A percentile compares a stretch with the other conserved stretches of the same genome.
Conservation (phyloP, 1,140 invertebrate genomes). For the Lysiphlebus fabarum region DNA sequence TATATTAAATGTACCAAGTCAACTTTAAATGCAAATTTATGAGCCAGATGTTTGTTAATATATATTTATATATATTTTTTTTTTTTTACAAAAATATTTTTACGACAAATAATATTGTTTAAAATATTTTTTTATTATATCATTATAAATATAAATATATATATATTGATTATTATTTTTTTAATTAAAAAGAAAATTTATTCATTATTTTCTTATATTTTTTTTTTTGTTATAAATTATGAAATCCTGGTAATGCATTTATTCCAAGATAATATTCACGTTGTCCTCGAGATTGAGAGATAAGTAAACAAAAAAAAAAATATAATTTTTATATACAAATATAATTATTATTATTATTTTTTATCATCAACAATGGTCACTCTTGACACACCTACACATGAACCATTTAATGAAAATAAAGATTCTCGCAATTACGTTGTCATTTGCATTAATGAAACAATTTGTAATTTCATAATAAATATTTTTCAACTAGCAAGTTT, state of each 20-base stretch:
- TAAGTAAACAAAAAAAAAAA: constrained; percentile 4
- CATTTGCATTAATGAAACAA: constrained; percentile 31
- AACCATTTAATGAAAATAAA: constrained; percentile 14
- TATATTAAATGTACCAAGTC: too few species aligned
- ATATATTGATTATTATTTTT: too few species aligned
- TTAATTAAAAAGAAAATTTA: not conserved
- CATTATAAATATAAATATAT: too few species aligned
- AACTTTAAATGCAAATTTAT: too few species aligned
- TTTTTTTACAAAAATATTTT: not conserved
- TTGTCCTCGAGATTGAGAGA: constrained; percentile 6
- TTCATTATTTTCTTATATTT: not conserved
- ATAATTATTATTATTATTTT: not conserved
- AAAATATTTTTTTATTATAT: not conserved
- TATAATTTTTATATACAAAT: not conserved
- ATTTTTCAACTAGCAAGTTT: not conserved
- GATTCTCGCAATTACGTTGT: constrained; percentile 14
- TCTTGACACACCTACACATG: constrained; percentile 2
- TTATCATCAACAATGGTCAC: not conserved
- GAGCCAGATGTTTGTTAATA: too few species aligned
- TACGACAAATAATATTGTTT: too few species aligned
- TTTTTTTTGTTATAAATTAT: constrained; percentile 7
- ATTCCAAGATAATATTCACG: not conserved
- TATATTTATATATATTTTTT: not conserved
- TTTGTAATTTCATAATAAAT: constrained; percentile 22
- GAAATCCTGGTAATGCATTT: constrained; percentile 11